Evolutionary conservation across 2,888 invertebrate species (phyloP), one percentile per base, ranked within the genome.

Genomic region (Amphipyra tragopoginis): DNA sequence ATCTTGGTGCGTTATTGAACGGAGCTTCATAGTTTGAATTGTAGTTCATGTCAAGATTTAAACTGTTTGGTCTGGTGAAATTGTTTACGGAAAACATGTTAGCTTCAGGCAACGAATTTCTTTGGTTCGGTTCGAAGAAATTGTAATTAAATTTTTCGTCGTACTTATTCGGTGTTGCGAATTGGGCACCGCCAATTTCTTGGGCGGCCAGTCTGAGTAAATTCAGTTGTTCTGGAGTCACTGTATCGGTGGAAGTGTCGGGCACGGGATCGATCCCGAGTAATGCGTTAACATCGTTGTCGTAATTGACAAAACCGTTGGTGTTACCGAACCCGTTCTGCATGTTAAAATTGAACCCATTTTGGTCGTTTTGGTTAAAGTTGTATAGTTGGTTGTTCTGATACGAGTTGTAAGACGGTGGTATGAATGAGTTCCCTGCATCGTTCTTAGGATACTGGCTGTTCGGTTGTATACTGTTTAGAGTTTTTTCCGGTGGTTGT

Each of bases 121-220:
- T 93, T 89, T 93, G 93, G 90, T 81, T 93, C 39, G 90, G 90
- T 79, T 94, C 94, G 79, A 90, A 94, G 86, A 91, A 94, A 76
- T 93, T 93, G 79, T 91, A 93, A 77, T 57, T 71, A 40, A 81
- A 91, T 83, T 92, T 93, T 40, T 91, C 90, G 63, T 94, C 89
- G 57, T 81, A 91, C 77, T 91, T 89, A 58, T 85, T 92, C 0
- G 91, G 91, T 59, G 83, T 90, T 38, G 90, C 77, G 82, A 94
- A 94, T 66, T 94, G 94, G 2, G 94, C 94, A 2, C 94, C 94
- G 4, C 94, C 93, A 0, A 95, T 93, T 76, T 95, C 93, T 82
- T 95, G 95, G 4, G 95, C 94, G n/a, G 95, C 95, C 15, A 95
- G 81, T 75, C 94, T 87, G 59, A 95, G 84, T 45, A 95, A 75